Evolutionary conservation across 2,888 invertebrate species (phyloP), one percentile per base, ranked within the genome.

Genomic region (Scrobipalpa costella): DNA sequence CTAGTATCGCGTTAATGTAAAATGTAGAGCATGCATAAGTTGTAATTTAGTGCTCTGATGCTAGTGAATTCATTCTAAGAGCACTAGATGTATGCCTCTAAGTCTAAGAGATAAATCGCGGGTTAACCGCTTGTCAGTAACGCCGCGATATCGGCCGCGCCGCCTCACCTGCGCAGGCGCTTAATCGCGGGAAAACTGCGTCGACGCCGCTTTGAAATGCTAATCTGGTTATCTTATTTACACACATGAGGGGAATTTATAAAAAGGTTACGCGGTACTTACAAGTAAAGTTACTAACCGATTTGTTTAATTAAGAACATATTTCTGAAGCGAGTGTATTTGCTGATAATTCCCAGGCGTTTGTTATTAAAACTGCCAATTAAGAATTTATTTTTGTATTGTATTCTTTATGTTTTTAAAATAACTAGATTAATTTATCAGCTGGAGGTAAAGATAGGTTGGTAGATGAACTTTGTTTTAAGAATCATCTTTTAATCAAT

Each of bases 91-190:
- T 52, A 52, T 19, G 21, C 5, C 17, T 52, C 6, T 27, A 5
- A 15, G 27, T 15, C 34, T n/a, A 44, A 59, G 49, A 49, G 47
- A 60, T 60, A 49, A 60, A 60, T 60, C 49, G 49, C 49, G 49
- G 15, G 49, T 60, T 34, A 60, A 60, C 11, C 34, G 60, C 47
- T 6, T 55, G 33, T 52, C 50, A 13, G 50, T 6, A 11, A 27
- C 50, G 50, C 50, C 50, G 50, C 50, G 27, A 52, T 52, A 52
- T 52, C 50, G 50, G 50, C 15, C 60, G 60, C 60, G 27, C 5
- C 27, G 27, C 27, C 2, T 5, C 60, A 49, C 15, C 60, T 40
- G 27, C n/a, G 44, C 38, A 27, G 49, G 21, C 60, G 33, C 49
- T 47, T 44, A 49, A 60, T 49, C 44, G 47, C 49, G 49, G 49